Percentiles rank a stretch among this genome's conserved stretches.
phyloP scores from a whole-genome alignment of 2,113 vertebrate genomes.

The Phrynosoma platyrhinos region DNA sequence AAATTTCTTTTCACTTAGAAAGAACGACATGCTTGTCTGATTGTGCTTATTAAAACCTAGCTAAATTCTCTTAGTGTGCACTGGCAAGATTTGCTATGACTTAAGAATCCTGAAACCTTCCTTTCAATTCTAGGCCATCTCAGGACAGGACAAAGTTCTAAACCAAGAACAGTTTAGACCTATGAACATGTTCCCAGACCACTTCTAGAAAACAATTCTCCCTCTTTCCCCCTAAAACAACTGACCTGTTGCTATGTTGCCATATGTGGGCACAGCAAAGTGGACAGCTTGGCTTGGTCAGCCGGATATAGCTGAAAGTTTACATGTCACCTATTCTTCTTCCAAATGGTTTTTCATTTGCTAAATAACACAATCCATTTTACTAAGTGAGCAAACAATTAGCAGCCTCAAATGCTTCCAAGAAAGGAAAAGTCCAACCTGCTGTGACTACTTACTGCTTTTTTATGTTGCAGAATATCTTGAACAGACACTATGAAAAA shows the following conservation, averaged over 20 bases:
- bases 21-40: conserved; percentile 39
- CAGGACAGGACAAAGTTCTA: conserved; percentile 47
- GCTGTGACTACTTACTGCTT: background rate
- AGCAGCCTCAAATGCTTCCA: conserved; percentile 20
- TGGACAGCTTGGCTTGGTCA: too few relatives aligned
- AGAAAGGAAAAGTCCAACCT: background rate
- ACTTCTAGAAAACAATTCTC: background rate
- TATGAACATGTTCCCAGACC: background rate
- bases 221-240: background rate
- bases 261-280: background rate
- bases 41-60: conserved; percentile 49
- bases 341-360: background rate
- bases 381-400: conserved; percentile 30
- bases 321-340: background rate
- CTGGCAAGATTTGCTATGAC: conserved; percentile 46
- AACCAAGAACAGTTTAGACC: background rate
- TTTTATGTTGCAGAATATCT: background rate
- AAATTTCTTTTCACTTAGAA: conserved; percentile 52
- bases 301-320: background rate
- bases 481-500: background rate
- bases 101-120: conserved; percentile 50
- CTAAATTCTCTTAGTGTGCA: conserved; percentile 54
- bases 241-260: background rate
- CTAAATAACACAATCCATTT: conserved; percentile 39
- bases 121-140: conserved; percentile 58